Evolutionary conservation across 2,888 invertebrate species (phyloP), one percentile per base, ranked within the genome.

Genomic region (Entomobrya multifasciata): DNA sequence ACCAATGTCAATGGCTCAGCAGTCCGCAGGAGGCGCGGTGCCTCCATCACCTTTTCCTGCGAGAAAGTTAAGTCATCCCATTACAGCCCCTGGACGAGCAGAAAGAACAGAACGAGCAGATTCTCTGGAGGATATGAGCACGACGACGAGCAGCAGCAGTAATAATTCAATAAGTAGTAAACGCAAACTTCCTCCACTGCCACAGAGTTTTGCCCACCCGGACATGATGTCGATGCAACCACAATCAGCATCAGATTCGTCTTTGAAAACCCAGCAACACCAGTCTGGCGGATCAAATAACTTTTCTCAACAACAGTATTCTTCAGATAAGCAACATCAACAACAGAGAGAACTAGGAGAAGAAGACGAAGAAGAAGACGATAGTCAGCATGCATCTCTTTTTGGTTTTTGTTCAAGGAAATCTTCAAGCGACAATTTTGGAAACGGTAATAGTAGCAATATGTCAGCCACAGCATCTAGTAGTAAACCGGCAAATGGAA

Each of bases 31-130:
- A 25, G 81, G 81, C 20, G 41, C 82, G 65, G 88, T 90, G 15
- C 90, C 90, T 22, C 88, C 90, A 8, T 89, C 89, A 1, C 91
- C 91, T 1, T 91, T 91, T 70, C 87, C 88, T 4, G 84, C 86
- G n/a, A 77, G 90, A 20, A 89, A 89, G 60, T 84, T 89, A 30
- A 78, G 81, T 70, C 72, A 78, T 65, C 89, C 85, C 22, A 87
- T 87, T n/a, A 79, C 77, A 11, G 85, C 78, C 47, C 74, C 77
- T 1, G 83, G 86, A 36, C 49, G 80, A 30, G 90, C 91, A 0
- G 90, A 90, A 67, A 44, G 91, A 62, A 87, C 89, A 0, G 90
- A 90, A 74, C 44, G 91, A 57, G 88, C 89, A 5, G 89, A 90
- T 67, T 90, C 90, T 20, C 82, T 89, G 15, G 89, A 88, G 76